These are phyloP conservation scores for Volucella inanis DNA, from an alignment of 2,888 invertebrate species.

Conservation along the genomic window DNA sequence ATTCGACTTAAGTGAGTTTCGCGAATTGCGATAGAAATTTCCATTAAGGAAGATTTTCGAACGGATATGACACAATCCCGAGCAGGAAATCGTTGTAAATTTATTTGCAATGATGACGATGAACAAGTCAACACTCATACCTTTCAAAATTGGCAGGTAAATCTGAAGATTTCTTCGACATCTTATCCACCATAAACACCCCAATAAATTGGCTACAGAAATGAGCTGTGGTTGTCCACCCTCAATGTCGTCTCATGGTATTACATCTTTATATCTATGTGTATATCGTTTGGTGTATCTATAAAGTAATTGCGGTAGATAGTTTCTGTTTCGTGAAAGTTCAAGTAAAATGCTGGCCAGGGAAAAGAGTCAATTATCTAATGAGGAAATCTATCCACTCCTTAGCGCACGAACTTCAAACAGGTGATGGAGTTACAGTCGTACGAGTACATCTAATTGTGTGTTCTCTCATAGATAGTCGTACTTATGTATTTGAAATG, in stretches of 20 bases:
- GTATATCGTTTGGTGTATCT: constrained; percentile 11
- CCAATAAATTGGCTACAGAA: constrained; percentile 25
- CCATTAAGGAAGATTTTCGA: constrained; percentile 64
- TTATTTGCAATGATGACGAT: constrained; percentile 75
- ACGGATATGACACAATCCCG: constrained; percentile 81
- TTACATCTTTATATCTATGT: neutral
- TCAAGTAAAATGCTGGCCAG: constrained; percentile 52
- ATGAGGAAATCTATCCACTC: constrained; percentile 74
- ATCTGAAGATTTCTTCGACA: constrained; percentile 28
- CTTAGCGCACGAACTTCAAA: constrained; percentile 65
- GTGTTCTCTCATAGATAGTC: constrained; percentile 7
- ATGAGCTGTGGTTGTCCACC: constrained; percentile 48
- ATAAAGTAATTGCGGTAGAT: constrained; percentile 43
- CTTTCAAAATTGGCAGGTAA: constrained; percentile 64
- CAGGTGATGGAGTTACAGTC: constrained; percentile 53
- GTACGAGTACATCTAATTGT: constrained; percentile 56
- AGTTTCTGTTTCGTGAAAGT: constrained; percentile 20
- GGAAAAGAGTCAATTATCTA: constrained; percentile 73
- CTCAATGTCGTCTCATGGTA: neutral
- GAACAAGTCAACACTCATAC: constrained; percentile 70
- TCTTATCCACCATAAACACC: constrained; percentile 22
- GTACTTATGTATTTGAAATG: constrained; percentile 65
- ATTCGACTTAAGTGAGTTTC: constrained; percentile 62
- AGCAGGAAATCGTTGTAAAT: constrained; percentile 81
- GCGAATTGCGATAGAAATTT: constrained; percentile 59